Conservation (phyloP, 2,888 invertebrate genomes). For the Euzophera pinguis region DNA sequence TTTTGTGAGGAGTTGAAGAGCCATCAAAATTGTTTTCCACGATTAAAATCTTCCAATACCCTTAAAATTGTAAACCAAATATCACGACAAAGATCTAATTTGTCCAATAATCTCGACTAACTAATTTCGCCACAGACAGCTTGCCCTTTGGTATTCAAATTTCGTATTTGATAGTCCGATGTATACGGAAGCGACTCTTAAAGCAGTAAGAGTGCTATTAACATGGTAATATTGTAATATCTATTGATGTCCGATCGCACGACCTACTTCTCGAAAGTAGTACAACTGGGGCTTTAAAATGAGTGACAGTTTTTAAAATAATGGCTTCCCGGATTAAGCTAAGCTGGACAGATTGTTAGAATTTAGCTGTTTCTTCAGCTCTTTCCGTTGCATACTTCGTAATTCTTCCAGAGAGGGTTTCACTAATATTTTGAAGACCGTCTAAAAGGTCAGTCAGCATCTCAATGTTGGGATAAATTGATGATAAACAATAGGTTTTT, state of each 20-base stretch:
- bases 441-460: too few relatives aligned
- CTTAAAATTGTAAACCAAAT: neutral
- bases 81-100: neutral
- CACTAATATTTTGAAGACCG: too few relatives aligned
- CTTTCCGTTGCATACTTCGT: too few relatives aligned
- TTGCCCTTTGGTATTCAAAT: conserved; percentile 10
- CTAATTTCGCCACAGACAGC: neutral
- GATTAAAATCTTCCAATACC: neutral
- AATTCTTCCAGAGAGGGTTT: too few relatives aligned
- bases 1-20: too few relatives aligned
- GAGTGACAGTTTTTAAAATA: conserved; percentile 11
- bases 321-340: conserved; percentile 3
- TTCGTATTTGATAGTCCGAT: neutral
- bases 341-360: neutral
- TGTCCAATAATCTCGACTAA: neutral
- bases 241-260: conserved; percentile 1
- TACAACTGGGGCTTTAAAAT: conserved; percentile 2
- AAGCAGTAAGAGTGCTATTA: conserved; percentile 4
- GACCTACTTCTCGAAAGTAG: conserved; percentile 11
- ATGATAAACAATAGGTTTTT: too few relatives aligned
- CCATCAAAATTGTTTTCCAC: neutral
- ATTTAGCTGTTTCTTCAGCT: too few relatives aligned
- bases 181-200: neutral
- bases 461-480: too few relatives aligned
- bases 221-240: conserved; percentile 7